phyloP scores from a whole-genome alignment of 2,797 vertebrate genomes.

The Chanos chanos region DNA sequence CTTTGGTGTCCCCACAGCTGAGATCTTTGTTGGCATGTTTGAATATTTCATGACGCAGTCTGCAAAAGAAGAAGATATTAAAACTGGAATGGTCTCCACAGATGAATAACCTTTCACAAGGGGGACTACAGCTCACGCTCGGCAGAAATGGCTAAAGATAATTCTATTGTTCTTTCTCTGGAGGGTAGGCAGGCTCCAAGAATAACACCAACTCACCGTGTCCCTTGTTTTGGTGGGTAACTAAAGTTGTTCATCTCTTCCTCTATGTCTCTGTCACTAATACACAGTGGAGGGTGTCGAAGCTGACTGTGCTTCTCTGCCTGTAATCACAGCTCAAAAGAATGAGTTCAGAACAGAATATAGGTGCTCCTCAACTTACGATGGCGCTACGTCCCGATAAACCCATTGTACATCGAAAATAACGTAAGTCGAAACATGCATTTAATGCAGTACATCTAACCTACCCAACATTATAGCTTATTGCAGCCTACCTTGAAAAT shows the following conservation, averaged over 20 bases:
- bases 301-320: slow-evolving; percentile 31
- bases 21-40: slow-evolving; percentile 52
- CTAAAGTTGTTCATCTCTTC: slow-evolving; percentile 47
- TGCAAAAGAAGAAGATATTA: slow-evolving; percentile 52
- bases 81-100: slow-evolving; percentile 1
- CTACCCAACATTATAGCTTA: too few species aligned
- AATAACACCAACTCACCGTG: slow-evolving; percentile 41
- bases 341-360: slow-evolving; percentile 27
- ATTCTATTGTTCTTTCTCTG: background rate
- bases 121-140: background rate
- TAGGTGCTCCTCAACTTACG: too few species aligned
- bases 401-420: too few species aligned
- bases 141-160: too few species aligned
- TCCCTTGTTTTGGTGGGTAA: slow-evolving; percentile 30
- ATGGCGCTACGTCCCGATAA: too few species aligned
- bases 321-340: slow-evolving; percentile 52
- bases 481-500: too few species aligned
- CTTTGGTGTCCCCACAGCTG: slow-evolving; percentile 47
- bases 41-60: slow-evolving; percentile 51
- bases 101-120: background rate
- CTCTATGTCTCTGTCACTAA: slow-evolving; percentile 52
- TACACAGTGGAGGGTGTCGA: slow-evolving; percentile 33
- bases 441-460: too few species aligned
- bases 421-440: too few species aligned
- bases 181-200: background rate